These are phyloP conservation scores for Cebidichthys violaceus DNA, from an alignment of 2,113 vertebrate species.

Conservation along the genomic window DNA sequence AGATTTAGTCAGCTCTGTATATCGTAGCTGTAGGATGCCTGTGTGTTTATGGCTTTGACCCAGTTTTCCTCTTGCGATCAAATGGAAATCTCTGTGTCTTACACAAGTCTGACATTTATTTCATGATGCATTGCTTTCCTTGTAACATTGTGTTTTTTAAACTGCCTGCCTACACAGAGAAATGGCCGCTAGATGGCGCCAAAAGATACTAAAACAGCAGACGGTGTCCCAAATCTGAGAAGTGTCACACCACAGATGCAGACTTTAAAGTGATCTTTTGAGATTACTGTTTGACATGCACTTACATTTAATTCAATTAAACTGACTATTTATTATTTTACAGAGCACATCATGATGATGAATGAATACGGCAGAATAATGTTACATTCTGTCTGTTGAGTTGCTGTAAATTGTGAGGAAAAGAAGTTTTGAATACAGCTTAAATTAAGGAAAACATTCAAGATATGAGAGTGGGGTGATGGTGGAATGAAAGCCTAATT, in stretches of 20 bases:
- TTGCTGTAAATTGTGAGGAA: background rate
- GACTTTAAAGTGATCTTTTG: background rate
- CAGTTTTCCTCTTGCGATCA: conserved; percentile 23
- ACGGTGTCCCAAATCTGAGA: background rate
- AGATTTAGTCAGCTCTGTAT: background rate
- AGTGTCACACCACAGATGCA: background rate
- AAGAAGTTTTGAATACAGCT: background rate
- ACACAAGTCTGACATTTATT: conserved; percentile 16
- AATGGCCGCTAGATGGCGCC: conserved; percentile 59
- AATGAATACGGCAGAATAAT: background rate
- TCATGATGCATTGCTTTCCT: conserved; percentile 2
- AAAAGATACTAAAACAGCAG: conserved; percentile 34
- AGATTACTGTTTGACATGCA: background rate
- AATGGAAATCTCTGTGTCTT: background rate
- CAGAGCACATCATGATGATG: background rate
- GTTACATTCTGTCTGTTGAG: background rate
- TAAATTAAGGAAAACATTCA: background rate
- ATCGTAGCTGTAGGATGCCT: background rate
- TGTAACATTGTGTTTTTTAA: background rate
- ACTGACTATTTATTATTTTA: background rate
- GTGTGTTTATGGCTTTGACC: conserved; percentile 9
- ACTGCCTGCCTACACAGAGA: background rate
- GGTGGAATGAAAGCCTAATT: background rate
- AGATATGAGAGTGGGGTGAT: background rate
- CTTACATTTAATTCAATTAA: background rate